Evolutionary conservation across 92 coral and sea anemone species (phyloP).

Genomic region (Montipora capitata): DNA sequence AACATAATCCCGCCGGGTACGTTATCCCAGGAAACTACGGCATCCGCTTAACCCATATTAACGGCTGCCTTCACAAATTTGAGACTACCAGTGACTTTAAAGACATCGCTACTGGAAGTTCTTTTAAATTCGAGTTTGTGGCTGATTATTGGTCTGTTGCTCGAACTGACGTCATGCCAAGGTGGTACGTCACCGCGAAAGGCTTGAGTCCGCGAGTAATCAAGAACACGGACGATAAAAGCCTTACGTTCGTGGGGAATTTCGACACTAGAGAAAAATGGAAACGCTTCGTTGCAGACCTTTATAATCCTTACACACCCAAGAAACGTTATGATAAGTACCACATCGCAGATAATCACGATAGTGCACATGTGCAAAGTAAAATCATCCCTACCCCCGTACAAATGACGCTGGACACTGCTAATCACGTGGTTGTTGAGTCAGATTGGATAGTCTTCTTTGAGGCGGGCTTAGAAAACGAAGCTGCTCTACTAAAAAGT

Average conservation of each 20-base stretch:
- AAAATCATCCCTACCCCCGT: constrained; percentile 90
- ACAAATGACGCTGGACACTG: constrained; percentile 63
- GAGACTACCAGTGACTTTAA: constrained; percentile 77
- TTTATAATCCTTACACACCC: constrained; percentile 83
- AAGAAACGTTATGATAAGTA: constrained; percentile 59
- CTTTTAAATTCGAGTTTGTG: constrained; percentile 48
- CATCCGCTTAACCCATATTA: constrained; percentile 77
- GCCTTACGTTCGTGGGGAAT: constrained; percentile 76
- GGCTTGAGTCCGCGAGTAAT: constrained; percentile 67
- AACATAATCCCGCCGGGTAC: constrained; percentile 82
- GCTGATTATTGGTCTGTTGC: constrained; percentile 82
- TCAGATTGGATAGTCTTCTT: constrained; percentile 81
- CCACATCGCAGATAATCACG: constrained; percentile 21
- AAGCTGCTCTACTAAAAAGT: constrained; percentile 78
- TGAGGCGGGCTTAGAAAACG: constrained; percentile 63
- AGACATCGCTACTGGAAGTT: constrained; percentile 55
- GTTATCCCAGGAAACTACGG: constrained; percentile 87
- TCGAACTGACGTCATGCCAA: constrained; percentile 90
- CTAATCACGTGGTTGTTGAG: constrained; percentile 67
- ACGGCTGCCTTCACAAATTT: constrained; percentile 87
- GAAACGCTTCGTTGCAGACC: constrained; percentile 75
- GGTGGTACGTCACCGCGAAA: constrained; percentile 78
- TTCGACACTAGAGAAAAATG: constrained; percentile 86
- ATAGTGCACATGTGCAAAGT: constrained; percentile 34
- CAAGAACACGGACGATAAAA: constrained; percentile 73